These are phyloP conservation scores for Asteroscopus sphinx DNA, from an alignment of 2,888 invertebrate genomes.

Conservation along the genomic window DNA sequence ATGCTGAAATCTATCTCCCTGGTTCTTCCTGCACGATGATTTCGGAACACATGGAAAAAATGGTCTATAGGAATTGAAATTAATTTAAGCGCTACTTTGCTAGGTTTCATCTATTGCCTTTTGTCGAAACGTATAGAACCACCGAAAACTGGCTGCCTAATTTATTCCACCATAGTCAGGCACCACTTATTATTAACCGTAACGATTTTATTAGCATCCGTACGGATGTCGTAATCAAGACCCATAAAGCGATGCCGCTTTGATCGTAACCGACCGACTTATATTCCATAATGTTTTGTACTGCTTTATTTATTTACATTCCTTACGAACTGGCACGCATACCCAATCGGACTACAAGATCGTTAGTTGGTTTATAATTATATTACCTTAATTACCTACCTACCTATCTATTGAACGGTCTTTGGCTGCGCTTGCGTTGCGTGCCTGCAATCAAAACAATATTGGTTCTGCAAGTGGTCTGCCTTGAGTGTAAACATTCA, in stretches of 20 bases:
- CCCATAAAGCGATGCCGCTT: conserved; percentile 38
- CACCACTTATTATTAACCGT: conserved; percentile 28
- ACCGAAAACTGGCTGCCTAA: conserved; percentile 6
- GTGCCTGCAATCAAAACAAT: conserved; percentile 61
- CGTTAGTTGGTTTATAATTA: conserved; percentile 39
- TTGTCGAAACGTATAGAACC: conserved; percentile 1
- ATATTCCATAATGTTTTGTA: conserved; percentile 25
- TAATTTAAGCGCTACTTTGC: too few species aligned
- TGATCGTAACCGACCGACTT: conserved; percentile 38
- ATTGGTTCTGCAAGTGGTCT: conserved; percentile 61
- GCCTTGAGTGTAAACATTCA: conserved; percentile 69
- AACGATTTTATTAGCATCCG: conserved; percentile 32
- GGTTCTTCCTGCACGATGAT: too few species aligned
- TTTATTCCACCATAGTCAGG: conserved; percentile 16
- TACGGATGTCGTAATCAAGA: conserved; percentile 50
- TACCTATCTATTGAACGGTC: conserved; percentile 36
- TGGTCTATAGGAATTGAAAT: too few species aligned
- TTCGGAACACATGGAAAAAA: too few species aligned
- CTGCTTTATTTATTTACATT: conserved; percentile 51
- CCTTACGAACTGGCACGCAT: conserved; percentile 32
- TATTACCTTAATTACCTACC: too few species aligned
- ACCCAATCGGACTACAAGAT: conserved; percentile 38
- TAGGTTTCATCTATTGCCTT: background rate
- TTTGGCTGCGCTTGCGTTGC: conserved; percentile 24
- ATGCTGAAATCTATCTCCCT: background rate